These are phyloP conservation scores for Eonycteris spelaea DNA, from an alignment of 2,113 vertebrate genomes.

Conservation along the genomic window DNA sequence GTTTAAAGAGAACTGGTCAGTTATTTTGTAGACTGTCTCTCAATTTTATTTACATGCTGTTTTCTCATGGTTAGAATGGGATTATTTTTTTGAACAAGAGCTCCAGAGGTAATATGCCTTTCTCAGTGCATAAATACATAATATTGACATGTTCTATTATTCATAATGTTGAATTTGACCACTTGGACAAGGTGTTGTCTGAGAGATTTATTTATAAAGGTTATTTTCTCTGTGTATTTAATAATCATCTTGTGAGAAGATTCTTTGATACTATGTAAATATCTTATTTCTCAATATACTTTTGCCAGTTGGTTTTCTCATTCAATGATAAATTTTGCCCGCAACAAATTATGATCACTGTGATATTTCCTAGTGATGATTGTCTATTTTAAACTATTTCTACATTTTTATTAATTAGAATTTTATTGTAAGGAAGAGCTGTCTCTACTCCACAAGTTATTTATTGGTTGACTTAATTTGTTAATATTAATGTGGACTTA, in stretches of 20 bases:
- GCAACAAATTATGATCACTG: neutral
- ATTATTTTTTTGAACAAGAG: neutral
- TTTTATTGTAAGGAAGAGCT: neutral
- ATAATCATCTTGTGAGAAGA: neutral
- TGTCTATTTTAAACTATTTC: neutral
- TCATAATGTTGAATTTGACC: neutral
- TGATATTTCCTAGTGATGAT: neutral
- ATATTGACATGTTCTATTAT: neutral
- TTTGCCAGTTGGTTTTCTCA: neutral
- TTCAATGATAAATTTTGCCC: neutral
- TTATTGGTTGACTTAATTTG: neutral
- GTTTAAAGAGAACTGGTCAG: neutral
- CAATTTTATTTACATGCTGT: neutral
- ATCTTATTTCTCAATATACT: neutral
- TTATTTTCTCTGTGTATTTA: neutral
- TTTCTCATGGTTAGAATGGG: neutral
- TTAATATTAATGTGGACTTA: neutral
- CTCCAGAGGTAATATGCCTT: neutral
- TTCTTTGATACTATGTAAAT: neutral
- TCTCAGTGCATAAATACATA: neutral
- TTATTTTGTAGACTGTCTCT: neutral
- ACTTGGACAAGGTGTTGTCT: neutral
- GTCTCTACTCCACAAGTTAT: neutral
- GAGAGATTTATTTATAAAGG: neutral
- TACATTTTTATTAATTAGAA: neutral